Conservation (phyloP, 2,888 invertebrate species). For the Heliconius erato region DNA sequence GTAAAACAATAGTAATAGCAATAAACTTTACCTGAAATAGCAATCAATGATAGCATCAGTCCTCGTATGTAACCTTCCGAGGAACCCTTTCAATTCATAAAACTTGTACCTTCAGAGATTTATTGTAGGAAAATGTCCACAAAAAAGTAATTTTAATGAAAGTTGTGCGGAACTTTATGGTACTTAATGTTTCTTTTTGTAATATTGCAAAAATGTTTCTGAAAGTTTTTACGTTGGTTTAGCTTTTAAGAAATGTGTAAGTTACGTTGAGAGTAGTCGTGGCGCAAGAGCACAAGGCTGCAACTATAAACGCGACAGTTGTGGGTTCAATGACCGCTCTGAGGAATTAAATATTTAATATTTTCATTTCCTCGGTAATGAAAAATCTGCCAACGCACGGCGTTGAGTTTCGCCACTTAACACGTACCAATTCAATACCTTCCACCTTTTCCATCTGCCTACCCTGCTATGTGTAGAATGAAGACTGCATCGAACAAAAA, state of each 20-base stretch:
- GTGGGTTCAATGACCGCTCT: background rate
- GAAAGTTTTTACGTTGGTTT: background rate
- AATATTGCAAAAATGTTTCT: background rate
- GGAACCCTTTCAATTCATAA: constrained; percentile 43
- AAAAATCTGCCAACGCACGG: no score
- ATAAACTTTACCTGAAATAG: constrained; percentile 29
- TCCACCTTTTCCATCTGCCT: no score
- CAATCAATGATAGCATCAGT: constrained; percentile 22
- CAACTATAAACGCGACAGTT: no score
- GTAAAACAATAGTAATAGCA: constrained; percentile 8
- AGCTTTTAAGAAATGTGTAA: background rate
- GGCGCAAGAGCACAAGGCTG: no score
- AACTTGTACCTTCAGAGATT: constrained; percentile 34
- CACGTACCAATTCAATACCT: no score
- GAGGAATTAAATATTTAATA: background rate
- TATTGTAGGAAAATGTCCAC: constrained; percentile 24
- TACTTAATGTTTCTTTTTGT: background rate
- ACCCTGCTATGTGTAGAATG: no score
- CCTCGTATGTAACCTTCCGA: constrained; percentile 12
- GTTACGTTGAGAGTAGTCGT: no score
- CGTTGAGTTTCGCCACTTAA: no score
- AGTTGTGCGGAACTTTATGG: constrained; percentile 4
- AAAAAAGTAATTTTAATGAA: constrained; percentile 24
- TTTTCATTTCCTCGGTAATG: no score
- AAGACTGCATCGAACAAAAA: no score